These are phyloP conservation scores for Drosophila vallismaia DNA, from an alignment of 2,888 invertebrate genomes.

Conservation along the genomic window DNA sequence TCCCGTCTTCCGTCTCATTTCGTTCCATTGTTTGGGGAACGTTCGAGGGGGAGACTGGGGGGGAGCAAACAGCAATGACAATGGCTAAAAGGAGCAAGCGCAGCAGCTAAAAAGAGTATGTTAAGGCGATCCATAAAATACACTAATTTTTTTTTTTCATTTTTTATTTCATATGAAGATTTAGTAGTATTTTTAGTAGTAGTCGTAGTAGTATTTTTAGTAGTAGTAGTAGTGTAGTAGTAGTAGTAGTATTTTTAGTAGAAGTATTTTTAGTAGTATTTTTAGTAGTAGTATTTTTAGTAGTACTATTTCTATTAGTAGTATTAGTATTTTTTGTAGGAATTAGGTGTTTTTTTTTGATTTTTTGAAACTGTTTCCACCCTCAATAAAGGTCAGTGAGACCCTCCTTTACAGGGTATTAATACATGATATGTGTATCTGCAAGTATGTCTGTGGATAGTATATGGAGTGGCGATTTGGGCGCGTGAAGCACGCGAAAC, in stretches of 20 bases:
- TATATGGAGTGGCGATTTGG: conserved; percentile 64
- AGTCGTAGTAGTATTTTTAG: too few species aligned
- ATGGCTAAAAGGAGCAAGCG: conserved; percentile 66
- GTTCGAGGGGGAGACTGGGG: conserved; percentile 24
- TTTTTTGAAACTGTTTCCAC: too few species aligned
- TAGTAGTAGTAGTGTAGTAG: too few species aligned
- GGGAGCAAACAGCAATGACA: conserved; percentile 21
- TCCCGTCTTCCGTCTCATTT: conserved; percentile 11
- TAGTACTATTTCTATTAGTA: too few species aligned
- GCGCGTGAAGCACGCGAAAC: conserved; percentile 72
- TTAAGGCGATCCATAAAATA: not conserved
- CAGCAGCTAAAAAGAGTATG: conserved; percentile 27
- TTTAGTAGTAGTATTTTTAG: too few species aligned
- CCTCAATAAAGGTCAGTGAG: too few species aligned
- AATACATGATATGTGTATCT: conserved; percentile 28
- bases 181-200: too few species aligned
- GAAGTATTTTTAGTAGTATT: too few species aligned
- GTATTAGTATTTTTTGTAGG: not conserved
- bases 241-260: too few species aligned
- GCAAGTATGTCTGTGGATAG: not conserved
- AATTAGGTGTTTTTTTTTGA: not conserved
- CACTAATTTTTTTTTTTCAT: not conserved
- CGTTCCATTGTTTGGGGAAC: conserved; percentile 67
- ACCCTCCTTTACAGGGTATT: conserved; percentile 4
- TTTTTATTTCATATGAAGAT: too few species aligned